Evolutionary conservation across 1,140 invertebrate genomes (phyloP), one percentile per base, ranked within the genome.

Genomic region (Drosophila pandora): DNA sequence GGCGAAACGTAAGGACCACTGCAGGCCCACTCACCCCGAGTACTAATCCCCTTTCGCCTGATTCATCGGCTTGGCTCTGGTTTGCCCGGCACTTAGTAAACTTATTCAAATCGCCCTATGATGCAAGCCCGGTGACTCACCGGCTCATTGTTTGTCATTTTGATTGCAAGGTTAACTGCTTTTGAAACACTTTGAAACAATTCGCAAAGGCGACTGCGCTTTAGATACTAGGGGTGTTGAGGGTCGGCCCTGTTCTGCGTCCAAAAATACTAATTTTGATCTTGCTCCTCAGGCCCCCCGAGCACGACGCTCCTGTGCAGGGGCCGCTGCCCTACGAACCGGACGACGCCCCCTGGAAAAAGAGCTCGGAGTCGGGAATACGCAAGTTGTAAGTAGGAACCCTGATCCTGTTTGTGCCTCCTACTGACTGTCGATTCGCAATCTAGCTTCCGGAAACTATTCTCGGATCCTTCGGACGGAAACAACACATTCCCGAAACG

Each of bases 281-380:
- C 8, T 8, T 23, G 6, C 12, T 64, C 25, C 21, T 9, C 34
- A 91, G 91, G 57, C 90, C 91, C 50, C 90, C 90, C 47, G 91
- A 84, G 53, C 95, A 96, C 41, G 97, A 98, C 84, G 94, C 96
- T 30, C 96, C 97, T 22, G 98, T 99, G 2, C 97, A 99, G 93
- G 98, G 98, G 12, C 98, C 98, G 23, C 94, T 99, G 75, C 98
- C 98, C 55, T 96, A 95, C 62, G 98, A 99, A 92, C 98, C 98
- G 12, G 97, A 98, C 79, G 98, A 99, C 92, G 98, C 98, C 69
- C 95, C 96, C 0, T 97, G 96, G 96, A 97, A 96, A 91, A 95
- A 95, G 82, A 93, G 94, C 80, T 94, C 94, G 10, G 95, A 96
- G 92, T 97, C 96, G 62, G 96, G 97, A 32, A 98, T 98, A 82